Percentiles rank a stretch among this genome's conserved stretches.
phyloP scores from a whole-genome alignment of 1,140 invertebrate species.

The Pseudomyrmex sp. region DNA sequence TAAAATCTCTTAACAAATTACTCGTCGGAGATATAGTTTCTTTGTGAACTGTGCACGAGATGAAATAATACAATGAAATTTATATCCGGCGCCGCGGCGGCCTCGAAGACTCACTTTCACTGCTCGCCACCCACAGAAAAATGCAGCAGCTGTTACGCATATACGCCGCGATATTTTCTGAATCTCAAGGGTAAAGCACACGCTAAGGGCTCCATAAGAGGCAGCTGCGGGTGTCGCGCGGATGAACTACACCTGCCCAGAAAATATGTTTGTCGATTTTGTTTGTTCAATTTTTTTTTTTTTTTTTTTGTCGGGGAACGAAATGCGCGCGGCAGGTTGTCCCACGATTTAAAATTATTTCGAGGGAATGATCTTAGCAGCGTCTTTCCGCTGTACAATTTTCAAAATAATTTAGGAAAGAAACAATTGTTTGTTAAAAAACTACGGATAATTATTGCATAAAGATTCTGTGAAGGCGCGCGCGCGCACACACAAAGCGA shows the following conservation, averaged over 20 bases:
- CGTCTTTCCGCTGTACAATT: background rate
- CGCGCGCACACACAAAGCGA: background rate
- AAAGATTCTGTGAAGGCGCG: background rate
- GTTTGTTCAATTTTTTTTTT: conserved; percentile 22
- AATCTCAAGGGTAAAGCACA: conserved; percentile 66
- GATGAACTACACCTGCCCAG: conserved; percentile 73
- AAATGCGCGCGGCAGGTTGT: background rate
- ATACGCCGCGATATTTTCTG: conserved; percentile 67
- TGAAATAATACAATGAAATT: conserved; percentile 65
- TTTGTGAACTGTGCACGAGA: background rate
- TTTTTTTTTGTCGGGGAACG: conserved; percentile 38
- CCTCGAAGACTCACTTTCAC: conserved; percentile 68
- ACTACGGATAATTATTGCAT: background rate
- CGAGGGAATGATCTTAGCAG: background rate
- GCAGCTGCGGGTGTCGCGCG: conserved; percentile 70
- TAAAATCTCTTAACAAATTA: conserved; percentile 21
- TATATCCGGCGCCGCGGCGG: conserved; percentile 51
- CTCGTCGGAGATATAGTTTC: too few relatives aligned
- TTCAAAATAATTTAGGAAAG: background rate
- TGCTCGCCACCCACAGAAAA: conserved; percentile 70
- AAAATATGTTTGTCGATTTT: conserved; percentile 58
- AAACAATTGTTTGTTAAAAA: background rate
- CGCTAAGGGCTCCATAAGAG: conserved; percentile 63
- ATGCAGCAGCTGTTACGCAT: conserved; percentile 67
- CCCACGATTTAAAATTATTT: background rate